phyloP scores from a whole-genome alignment of 2,888 invertebrate genomes.

The Cheilosia scutellata region DNA sequence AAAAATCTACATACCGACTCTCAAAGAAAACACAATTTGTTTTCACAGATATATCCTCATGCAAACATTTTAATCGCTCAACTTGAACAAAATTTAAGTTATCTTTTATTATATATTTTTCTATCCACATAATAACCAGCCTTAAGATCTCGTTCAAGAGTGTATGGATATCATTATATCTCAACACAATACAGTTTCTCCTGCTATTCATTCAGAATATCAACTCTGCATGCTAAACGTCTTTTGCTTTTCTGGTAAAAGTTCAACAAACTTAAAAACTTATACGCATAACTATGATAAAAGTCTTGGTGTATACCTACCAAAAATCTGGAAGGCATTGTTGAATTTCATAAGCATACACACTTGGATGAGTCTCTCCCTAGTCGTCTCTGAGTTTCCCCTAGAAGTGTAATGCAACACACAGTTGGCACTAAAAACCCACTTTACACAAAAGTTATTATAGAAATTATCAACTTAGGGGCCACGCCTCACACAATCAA shows the following conservation, averaged over 20 bases:
- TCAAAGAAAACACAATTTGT: constrained; percentile 16
- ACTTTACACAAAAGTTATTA: constrained; percentile 52
- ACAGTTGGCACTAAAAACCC: constrained; percentile 22
- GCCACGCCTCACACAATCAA: constrained; percentile 1
- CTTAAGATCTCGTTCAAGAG: background rate
- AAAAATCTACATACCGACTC: background rate
- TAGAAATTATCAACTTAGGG: constrained; percentile 67
- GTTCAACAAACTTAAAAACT: constrained; percentile 44
- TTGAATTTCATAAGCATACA: constrained; percentile 37
- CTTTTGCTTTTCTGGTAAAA: constrained; percentile 10
- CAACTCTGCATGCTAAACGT: background rate
- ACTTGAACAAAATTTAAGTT: constrained; percentile 57
- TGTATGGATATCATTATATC: constrained; percentile 6
- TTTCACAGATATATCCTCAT: constrained; percentile 25
- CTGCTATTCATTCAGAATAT: background rate
- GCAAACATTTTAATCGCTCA: constrained; percentile 63
- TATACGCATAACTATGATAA: constrained; percentile 49
- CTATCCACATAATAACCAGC: background rate
- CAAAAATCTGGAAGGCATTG: constrained; percentile 43
- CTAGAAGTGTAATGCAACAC: constrained; percentile 17
- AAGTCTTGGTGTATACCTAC: constrained; percentile 26
- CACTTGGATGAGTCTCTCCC: constrained; percentile 6
- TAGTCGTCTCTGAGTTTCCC: constrained; percentile 3
- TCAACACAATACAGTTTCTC: constrained; percentile 25
- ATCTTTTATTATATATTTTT: background rate